Evolutionary conservation across 2,113 vertebrate genomes (phyloP).

Genomic region (Oceanodroma tethys): DNA sequence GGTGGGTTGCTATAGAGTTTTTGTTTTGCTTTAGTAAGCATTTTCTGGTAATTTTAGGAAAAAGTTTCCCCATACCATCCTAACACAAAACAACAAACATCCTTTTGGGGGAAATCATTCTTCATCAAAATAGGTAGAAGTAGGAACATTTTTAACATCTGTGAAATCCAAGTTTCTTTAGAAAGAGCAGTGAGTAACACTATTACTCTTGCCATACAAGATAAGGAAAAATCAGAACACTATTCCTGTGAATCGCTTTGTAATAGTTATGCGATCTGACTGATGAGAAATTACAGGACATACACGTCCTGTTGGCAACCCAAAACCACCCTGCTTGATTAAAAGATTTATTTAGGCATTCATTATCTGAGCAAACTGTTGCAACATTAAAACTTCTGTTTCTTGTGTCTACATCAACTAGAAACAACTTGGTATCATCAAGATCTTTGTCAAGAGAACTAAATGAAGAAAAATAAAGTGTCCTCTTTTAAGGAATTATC

Average conservation of each 20-base stretch:
- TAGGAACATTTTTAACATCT: neutral
- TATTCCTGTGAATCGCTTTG: neutral
- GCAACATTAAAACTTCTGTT: neutral
- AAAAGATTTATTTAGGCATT: neutral
- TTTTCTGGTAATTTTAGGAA: neutral
- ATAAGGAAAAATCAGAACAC: neutral
- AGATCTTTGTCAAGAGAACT: neutral
- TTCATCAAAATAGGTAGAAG: neutral
- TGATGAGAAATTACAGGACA: neutral
- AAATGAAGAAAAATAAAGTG: neutral
- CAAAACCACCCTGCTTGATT: neutral
- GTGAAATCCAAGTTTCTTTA: neutral
- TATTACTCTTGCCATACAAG: neutral
- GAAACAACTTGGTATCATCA: neutral
- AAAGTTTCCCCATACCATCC: neutral
- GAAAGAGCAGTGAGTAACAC: neutral
- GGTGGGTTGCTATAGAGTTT: neutral
- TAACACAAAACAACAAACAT: neutral
- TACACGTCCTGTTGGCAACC: neutral
- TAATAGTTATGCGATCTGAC: neutral
- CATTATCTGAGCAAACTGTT: neutral
- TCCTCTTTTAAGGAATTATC: neutral
- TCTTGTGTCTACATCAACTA: neutral
- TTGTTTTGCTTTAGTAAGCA: neutral
- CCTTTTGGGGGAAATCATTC: neutral